A percentile compares a stretch with the other conserved stretches of the same genome.
Evolutionary conservation across 2,888 invertebrate genomes (phyloP).

Genomic region (Campaea margaritaria): DNA sequence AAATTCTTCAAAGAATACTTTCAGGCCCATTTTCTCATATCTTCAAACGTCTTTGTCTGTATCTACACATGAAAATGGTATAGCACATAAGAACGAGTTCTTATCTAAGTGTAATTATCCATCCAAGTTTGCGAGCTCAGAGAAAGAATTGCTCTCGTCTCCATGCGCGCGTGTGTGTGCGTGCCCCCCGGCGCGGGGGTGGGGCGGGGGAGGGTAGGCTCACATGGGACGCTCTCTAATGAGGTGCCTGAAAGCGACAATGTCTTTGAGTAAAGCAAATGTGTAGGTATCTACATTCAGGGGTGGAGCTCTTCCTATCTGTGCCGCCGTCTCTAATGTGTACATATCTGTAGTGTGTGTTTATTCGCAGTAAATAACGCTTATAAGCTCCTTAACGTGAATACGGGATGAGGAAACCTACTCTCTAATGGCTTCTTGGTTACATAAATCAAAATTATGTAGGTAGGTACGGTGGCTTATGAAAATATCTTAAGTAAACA

Average conservation of each 20-base stretch:
- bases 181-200: constrained; percentile 37
- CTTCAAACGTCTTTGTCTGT: constrained; percentile 39
- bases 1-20: constrained; percentile 34
- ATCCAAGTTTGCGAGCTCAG: constrained; percentile 79
- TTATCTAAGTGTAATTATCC: constrained; percentile 83
- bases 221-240: constrained; percentile 85
- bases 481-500: constrained; percentile 15
- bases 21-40: constrained; percentile 31
- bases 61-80: constrained; percentile 45
- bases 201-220: constrained; percentile 70
- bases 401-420: constrained; percentile 41
- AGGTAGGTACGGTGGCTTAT: constrained; percentile 12
- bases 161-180: constrained; percentile 53
- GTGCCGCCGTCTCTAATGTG: constrained; percentile 52
- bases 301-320: constrained; percentile 72
- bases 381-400: constrained; percentile 44
- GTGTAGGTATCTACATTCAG: constrained; percentile 82
- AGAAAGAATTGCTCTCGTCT: constrained; percentile 79
- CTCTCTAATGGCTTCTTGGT: constrained; percentile 40
- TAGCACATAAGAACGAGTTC: constrained; percentile 67
- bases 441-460: constrained; percentile 31
- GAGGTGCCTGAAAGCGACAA: constrained; percentile 86
- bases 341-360: constrained; percentile 54
- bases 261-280: constrained; percentile 85
- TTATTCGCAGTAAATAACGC: constrained; percentile 51